Percentiles rank a stretch among this genome's conserved stretches.
These are phyloP conservation scores for Pterocles burchelli DNA, from an alignment of 2,113 vertebrate species.

Conservation along the genomic window DNA sequence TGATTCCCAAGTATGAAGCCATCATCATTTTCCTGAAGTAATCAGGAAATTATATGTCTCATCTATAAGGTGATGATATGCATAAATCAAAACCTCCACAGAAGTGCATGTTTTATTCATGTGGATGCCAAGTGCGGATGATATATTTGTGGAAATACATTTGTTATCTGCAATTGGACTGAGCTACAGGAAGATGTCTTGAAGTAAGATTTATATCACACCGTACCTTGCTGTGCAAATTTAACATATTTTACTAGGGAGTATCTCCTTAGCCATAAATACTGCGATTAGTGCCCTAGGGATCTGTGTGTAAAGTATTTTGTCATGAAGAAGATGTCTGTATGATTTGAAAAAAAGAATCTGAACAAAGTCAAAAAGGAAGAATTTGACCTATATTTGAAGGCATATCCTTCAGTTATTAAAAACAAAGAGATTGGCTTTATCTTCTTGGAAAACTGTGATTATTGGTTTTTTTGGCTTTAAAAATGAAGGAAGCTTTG, in stretches of 20 bases:
- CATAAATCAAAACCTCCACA: background rate
- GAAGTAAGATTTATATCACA: background rate
- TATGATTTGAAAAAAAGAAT: background rate
- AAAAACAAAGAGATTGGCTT: background rate
- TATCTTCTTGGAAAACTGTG: background rate
- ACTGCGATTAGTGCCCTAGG: background rate
- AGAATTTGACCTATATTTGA: background rate
- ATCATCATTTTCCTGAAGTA: background rate
- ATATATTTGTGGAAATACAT: background rate
- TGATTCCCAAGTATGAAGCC: background rate
- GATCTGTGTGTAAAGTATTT: background rate
- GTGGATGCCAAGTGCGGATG: background rate
- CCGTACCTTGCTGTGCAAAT: conserved; percentile 15
- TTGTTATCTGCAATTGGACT: background rate
- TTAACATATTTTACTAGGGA: background rate
- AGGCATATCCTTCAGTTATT: background rate
- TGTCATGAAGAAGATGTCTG: background rate
- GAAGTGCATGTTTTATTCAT: background rate
- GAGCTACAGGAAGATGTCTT: background rate
- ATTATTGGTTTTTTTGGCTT: background rate
- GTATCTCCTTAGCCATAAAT: background rate
- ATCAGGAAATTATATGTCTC: background rate
- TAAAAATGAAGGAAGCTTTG: background rate
- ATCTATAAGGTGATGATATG: background rate
- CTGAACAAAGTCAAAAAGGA: background rate